Base-by-base conservation (phyloP, 2,888 invertebrate species). In the Ornithoptera priamus region DNA sequence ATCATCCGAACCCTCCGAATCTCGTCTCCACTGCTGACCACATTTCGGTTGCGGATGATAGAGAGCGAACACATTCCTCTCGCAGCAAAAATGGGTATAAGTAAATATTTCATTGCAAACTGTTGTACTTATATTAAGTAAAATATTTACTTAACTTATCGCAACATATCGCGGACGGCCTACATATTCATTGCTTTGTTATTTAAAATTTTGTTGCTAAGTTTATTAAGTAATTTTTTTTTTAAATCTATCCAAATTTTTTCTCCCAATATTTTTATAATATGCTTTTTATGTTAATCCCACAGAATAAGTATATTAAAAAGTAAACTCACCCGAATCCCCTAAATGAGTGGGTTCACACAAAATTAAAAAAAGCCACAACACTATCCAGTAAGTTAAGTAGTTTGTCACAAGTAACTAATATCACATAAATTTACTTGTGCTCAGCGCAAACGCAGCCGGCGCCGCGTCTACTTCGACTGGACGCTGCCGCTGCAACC, bases 391-490 rank as follows among this genome's bases (percentile, higher is more conserved):
- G 60, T 15, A 56, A 17, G 20, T 46, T 39, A 56, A 42, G 20
- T 42, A 8, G 12, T 12, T 46, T 46, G 12, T 46, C 78, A 83
- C 86, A 85, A 86, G 84, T 85, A 84, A 78, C 85, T 85, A 85
- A 75, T 70, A 64, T 73, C 79, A 74, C 77, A 82, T 83, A 82
- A 83, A 84, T 78, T 85, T 86, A 85, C 84, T 85, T 82, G 84
- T 77, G 65, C 67, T 69, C 74, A 68, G 75, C 75, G 84, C 86
- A 85, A 85, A 84, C 86, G 84, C 85, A 76, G 76, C 78, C 67
- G 20, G 6, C 72, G 75, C 80, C 81, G 87, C 86, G 86, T 74
- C 82, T 82, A 83, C 82, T 71, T 60, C 73, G 69, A 89, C 88
- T 87, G 85, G 75, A 63, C 69, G 71, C 56, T 24, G 17, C 6